phyloP scores from a whole-genome alignment of 2,888 invertebrate species.

The Acrobeloides nanus region DNA sequence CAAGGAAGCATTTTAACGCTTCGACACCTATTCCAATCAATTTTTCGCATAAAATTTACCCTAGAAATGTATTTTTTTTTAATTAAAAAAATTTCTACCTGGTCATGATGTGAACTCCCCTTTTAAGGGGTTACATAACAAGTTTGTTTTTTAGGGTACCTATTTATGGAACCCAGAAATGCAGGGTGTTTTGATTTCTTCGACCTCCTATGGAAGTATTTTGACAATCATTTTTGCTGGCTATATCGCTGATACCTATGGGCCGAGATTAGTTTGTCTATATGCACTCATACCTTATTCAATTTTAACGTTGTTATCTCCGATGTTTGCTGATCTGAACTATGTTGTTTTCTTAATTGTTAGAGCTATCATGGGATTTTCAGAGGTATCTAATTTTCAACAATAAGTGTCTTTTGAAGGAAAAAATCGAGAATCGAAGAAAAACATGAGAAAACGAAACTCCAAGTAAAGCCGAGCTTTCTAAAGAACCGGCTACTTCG shows the following conservation, averaged over 20 bases:
- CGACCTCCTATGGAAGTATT: constrained; percentile 38
- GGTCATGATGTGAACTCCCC: too few relatives aligned
- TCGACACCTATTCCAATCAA: too few relatives aligned
- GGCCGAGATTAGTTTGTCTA: constrained; percentile 32
- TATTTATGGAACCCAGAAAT: constrained; percentile 32
- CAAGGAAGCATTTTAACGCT: too few relatives aligned
- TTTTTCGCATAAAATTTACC: too few relatives aligned
- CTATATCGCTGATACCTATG: constrained; percentile 34
- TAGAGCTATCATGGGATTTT: constrained; percentile 33
- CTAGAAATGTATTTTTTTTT: too few relatives aligned
- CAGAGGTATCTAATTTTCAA: constrained; percentile 22
- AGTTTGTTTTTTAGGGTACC: constrained; percentile 27
- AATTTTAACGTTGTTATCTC: constrained; percentile 23
- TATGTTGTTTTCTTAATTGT: constrained; percentile 27
- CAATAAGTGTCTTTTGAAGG: too few relatives aligned
- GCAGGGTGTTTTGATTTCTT: constrained; percentile 35
- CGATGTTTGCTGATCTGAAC: constrained; percentile 25
- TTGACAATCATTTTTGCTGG: constrained; percentile 32
- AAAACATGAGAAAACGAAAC: too few relatives aligned
- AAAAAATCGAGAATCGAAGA: too few relatives aligned
- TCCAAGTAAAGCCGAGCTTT: too few relatives aligned
- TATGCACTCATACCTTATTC: constrained; percentile 19
- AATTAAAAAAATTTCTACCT: too few relatives aligned
- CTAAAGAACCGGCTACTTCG: too few relatives aligned
- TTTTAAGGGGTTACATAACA: too few relatives aligned